These are phyloP conservation scores for Syrrhaptes paradoxus DNA, from an alignment of 2,113 vertebrate species.

Conservation along the genomic window DNA sequence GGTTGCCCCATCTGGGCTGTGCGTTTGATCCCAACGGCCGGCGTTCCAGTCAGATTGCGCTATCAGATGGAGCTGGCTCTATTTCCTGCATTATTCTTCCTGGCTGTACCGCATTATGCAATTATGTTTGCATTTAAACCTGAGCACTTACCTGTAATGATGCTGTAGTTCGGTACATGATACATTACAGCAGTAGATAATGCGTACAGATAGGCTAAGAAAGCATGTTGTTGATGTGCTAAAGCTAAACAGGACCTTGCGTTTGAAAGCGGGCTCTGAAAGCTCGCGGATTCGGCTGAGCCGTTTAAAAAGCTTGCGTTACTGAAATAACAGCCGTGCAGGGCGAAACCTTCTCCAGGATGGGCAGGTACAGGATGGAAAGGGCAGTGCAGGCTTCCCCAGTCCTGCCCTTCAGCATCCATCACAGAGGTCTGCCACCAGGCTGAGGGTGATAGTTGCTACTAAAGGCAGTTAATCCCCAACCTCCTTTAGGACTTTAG, in stretches of 20 bases:
- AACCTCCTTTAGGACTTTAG: background rate
- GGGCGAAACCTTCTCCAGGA: background rate
- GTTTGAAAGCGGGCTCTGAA: slow-evolving; percentile 47
- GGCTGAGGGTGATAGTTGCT: background rate
- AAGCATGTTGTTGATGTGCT: slow-evolving; percentile 72
- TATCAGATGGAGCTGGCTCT: slow-evolving; percentile 79
- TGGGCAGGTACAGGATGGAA: background rate
- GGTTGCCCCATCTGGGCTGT: slow-evolving; percentile 59
- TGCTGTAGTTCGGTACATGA: slow-evolving; percentile 68
- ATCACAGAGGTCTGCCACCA: accelerated
- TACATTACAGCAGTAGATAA: slow-evolving; percentile 78
- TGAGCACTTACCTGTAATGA: slow-evolving; percentile 80
- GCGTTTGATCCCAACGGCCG: slow-evolving; percentile 58
- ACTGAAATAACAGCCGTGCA: background rate
- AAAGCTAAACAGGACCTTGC: slow-evolving; percentile 66
- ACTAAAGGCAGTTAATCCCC: background rate
- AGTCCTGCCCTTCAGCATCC: background rate
- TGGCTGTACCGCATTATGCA: slow-evolving; percentile 76
- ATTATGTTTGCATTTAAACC: slow-evolving; percentile 81
- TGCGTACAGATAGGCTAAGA: slow-evolving; percentile 75
- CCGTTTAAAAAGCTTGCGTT: background rate
- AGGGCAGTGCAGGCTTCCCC: background rate
- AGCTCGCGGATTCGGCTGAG: slow-evolving; percentile 55
- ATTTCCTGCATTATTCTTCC: slow-evolving; percentile 79
- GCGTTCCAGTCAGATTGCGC: slow-evolving; percentile 70